These are phyloP conservation scores for Arrhopalites spinosus DNA, from an alignment of 2,888 invertebrate species.

Conservation along the genomic window DNA sequence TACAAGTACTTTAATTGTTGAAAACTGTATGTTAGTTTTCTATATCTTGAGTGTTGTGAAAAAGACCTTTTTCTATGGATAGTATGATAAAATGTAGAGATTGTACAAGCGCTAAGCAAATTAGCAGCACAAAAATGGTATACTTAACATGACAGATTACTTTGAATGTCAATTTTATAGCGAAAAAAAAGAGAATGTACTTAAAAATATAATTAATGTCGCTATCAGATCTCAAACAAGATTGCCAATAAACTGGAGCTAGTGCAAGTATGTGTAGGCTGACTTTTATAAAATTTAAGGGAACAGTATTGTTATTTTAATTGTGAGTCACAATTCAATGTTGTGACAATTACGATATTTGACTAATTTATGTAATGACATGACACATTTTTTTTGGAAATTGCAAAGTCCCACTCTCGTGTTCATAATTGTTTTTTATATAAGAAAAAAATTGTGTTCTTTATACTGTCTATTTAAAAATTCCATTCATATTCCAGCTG, in stretches of 20 bases:
- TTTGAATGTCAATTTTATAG: neutral
- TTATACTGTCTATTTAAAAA: neutral
- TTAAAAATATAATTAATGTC: neutral
- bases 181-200: neutral
- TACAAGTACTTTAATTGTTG: neutral
- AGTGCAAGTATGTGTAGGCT: no score
- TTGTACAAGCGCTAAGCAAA: neutral
- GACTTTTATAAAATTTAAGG: no score
- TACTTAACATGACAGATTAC: neutral
- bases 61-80: neutral
- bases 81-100: neutral
- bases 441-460: neutral
- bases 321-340: neutral
- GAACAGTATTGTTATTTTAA: neutral
- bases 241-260: neutral
- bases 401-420: neutral
- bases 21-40: neutral
- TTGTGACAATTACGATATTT: neutral
- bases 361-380: neutral
- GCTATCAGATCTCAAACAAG: conserved; percentile 1
- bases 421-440: neutral
- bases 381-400: neutral
- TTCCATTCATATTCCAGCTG: neutral
- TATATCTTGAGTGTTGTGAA: neutral
- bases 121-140: neutral